Evolutionary conservation across 2,888 invertebrate genomes (phyloP).

Genomic region (Drosophila peninsularis): DNA sequence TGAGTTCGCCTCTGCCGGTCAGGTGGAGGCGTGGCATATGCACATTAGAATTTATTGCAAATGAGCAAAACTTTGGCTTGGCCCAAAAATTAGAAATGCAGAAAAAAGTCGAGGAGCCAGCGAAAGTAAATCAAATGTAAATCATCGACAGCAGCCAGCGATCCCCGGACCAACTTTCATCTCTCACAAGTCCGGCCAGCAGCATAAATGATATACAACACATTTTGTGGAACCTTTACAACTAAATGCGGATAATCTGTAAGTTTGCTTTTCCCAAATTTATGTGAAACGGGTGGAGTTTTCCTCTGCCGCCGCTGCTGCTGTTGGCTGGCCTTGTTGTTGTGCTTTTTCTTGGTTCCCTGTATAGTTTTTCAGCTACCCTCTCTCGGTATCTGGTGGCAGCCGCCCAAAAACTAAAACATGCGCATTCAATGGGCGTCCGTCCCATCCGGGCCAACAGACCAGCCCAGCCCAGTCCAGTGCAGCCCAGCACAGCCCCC

Average conservation of each 20-base stretch:
- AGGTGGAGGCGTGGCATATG: conserved; percentile 15
- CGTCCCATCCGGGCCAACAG: conserved; percentile 47
- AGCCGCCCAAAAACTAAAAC: conserved; percentile 70
- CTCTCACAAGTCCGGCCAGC: conserved; percentile 57
- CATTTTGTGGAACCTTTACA: conserved; percentile 81
- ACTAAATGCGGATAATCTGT: conserved; percentile 83
- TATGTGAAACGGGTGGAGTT: conserved; percentile 80
- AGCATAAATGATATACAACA: conserved; percentile 79
- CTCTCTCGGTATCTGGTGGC: conserved; percentile 52
- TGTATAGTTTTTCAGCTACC: conserved; percentile 69
- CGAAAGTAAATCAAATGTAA: conserved; percentile 79
- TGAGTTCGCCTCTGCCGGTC: conserved; percentile 42
- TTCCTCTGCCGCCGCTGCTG: conserved; percentile 41
- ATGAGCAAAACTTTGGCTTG: conserved; percentile 51
- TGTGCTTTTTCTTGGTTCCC: conserved; percentile 73
- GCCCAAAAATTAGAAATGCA: conserved; percentile 27
- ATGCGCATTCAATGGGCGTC: conserved; percentile 76
- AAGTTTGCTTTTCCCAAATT: conserved; percentile 80
- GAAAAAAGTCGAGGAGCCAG: conserved; percentile 21
- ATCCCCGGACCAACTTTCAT: conserved; percentile 69
- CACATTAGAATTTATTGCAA: conserved; percentile 74
- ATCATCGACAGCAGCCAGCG: conserved; percentile 70
- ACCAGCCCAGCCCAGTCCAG: conserved; percentile 7
- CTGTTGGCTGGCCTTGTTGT: conserved; percentile 56
- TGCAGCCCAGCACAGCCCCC: conserved; percentile 8